A percentile compares a stretch with the other conserved stretches of the same genome.
phyloP scores from a whole-genome alignment of 2,888 invertebrate species.

The Drosophila siamana region DNA sequence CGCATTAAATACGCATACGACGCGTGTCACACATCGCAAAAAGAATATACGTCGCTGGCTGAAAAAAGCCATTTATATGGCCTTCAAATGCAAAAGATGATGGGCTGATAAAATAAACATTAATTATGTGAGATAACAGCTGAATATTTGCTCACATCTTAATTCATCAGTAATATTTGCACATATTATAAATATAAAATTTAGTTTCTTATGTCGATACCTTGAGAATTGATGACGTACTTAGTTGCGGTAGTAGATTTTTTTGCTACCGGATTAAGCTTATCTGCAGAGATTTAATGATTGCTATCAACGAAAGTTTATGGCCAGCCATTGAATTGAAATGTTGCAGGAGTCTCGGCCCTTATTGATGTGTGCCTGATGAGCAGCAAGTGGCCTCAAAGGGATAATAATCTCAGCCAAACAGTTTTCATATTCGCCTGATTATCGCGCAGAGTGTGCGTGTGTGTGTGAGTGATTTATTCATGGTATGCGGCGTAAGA shows the following conservation, averaged over 20 bases:
- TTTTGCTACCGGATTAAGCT: slow-evolving; percentile 2
- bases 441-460: slow-evolving; percentile 12
- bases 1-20: slow-evolving; percentile 17
- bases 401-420: slow-evolving; percentile 65
- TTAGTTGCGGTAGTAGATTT: background rate
- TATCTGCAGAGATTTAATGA: slow-evolving; percentile 66
- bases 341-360: slow-evolving; percentile 18
- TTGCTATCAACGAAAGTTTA: slow-evolving; percentile 48
- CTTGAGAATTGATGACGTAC: background rate
- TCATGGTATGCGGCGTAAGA: slow-evolving; percentile 51
- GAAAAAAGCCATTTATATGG: slow-evolving; percentile 11
- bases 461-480: background rate
- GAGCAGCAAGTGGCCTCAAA: slow-evolving; percentile 66
- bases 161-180: too few relatives aligned
- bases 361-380: slow-evolving; percentile 51
- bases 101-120: background rate
- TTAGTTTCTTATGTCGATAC: background rate
- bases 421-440: slow-evolving; percentile 46
- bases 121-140: slow-evolving; percentile 1
- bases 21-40: slow-evolving; percentile 11
- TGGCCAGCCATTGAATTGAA: slow-evolving; percentile 35
- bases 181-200: background rate
- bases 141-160: too few relatives aligned
- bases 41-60: slow-evolving; percentile 1
- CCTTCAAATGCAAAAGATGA: slow-evolving; percentile 8